Base-by-base conservation (phyloP, 2,797 vertebrate species). In the Bradypus variegatus region DNA sequence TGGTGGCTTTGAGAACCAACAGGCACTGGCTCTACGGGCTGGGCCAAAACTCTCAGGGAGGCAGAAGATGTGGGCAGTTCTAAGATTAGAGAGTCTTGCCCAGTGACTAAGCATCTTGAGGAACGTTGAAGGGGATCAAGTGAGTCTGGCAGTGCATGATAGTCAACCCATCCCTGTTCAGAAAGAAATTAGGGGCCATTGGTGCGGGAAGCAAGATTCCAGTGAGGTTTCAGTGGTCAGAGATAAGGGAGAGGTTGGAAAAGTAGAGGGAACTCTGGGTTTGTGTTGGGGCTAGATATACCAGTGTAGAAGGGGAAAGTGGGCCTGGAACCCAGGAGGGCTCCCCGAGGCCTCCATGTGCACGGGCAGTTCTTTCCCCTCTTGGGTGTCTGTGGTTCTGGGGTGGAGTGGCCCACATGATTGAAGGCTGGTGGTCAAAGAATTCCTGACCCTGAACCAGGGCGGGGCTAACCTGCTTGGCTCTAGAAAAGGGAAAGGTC, bases 81-180 rank as follows among this genome's bases (percentile, higher is more conserved):
- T 48, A 58, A 91, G 45, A 92, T 84, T 75, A 84, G 31, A 85
- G 83, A 69, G 50, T 72, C 38, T 84, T 81, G 13, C 70, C 91
- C 69, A 38, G 55, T 94, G 95, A 93, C 91, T 92, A 85, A 91
- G 95, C 83, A 25, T 64, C 45, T 82, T 65, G 14, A 84, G 48
- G 77, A 75, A 88, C 13, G 18, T 8, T 77, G 50, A 91, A 92
- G 38, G 55, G 45, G 60, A 58, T 87, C 58, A 21, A 38, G 62
- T 16, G n/a, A 73, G 83, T 82, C 88, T 93, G 88, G 70, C 53
- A 77, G 67, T 55, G 27, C 27, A 31, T 2, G 65, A 94, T 90
- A 93, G 48, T 41, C 91, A 75, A 31, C 31, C 38, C 36, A 41
- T 50, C 38, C 58, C 2, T n/a, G 41, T 72, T 50, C 41, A 55